Evolutionary conservation across 2,113 vertebrate genomes (phyloP), one percentile per base, ranked within the genome.

Genomic region (Microcebus murinus): DNA sequence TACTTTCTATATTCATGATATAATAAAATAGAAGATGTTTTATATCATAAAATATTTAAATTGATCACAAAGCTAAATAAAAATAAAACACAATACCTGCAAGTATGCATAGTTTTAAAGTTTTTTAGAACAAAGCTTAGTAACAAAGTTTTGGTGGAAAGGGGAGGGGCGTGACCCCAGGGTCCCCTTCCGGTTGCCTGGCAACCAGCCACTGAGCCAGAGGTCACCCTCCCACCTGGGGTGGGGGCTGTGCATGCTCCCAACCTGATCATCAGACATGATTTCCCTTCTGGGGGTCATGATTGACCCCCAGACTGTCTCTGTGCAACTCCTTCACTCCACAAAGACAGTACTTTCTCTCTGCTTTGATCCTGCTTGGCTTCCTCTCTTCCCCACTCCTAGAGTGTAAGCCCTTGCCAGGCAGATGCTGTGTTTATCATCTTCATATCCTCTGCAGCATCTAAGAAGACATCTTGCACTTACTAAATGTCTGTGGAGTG

Each of bases 11-110:
- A 79, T 59, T 74, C 20, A 6, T 15, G 45, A 45, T 25, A 2
- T 63, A 70, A 87, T 80, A 79, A 95, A 77, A 79, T 39, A 67
- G n/a, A 85, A 94, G 5, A 79, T 59, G 13, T 36, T 95, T 91
- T 59, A 61, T n/a, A 79, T 81, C 18, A 59, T 59, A 39, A 96
- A 77, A 84, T 57, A 61, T n/a, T 76, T 77, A 63, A 92, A 67
- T 36, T n/a, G 11, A 71, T 92, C 50, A 71, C 65, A 92, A 87
- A 92, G 52, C 11, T 88, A 84, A 63, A 39, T 89, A 45, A 86
- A 91, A 90, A 83, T 52, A 68, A 94, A 95, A 71, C 13, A 63
- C 20, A 42, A 42, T 61, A 7, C 39, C 27, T 50, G 1, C 36
- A 86, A 31, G 31, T 67, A 34, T 65, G 34, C 14, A 11, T 21